phyloP scores from a whole-genome alignment of 2,113 vertebrate species.

The Peucedramus taeniatus region DNA sequence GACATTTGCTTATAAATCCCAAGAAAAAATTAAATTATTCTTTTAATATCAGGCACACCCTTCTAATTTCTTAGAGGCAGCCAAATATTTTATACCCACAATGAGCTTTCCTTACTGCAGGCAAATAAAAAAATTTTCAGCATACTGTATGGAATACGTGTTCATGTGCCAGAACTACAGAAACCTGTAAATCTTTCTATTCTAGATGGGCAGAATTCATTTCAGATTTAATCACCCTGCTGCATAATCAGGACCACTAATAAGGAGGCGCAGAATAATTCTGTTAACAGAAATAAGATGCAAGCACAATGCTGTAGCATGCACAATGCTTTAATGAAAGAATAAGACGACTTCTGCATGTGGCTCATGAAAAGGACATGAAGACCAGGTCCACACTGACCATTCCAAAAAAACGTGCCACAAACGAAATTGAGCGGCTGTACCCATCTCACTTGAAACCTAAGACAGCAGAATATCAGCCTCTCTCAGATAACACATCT shows the following conservation, averaged over 20 bases:
- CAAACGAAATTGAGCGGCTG: not conserved
- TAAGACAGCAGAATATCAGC: not conserved
- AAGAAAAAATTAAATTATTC: not conserved
- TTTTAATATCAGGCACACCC: not conserved
- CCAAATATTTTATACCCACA: not conserved
- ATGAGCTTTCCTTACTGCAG: not conserved
- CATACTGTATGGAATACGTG: not conserved
- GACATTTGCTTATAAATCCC: not conserved
- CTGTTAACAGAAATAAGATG: not conserved
- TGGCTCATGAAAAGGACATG: not conserved
- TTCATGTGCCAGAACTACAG: not conserved
- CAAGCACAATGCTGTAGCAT: not conserved
- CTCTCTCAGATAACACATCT: not conserved
- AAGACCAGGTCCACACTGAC: not conserved
- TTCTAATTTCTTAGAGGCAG: not conserved
- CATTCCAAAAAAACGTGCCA: not conserved
- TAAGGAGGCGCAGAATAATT: not conserved
- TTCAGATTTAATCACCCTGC: not conserved
- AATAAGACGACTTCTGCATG: not conserved
- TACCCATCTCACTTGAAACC: not conserved
- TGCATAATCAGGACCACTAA: not conserved
- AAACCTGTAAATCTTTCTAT: not conserved
- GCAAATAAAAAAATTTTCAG: not conserved
- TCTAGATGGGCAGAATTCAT: not conserved
- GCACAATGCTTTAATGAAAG: not conserved